A percentile compares a stretch with the other conserved stretches of the same genome.
These are phyloP conservation scores for Caerostris extrusa DNA, from an alignment of 1,140 invertebrate species.

Conservation along the genomic window DNA sequence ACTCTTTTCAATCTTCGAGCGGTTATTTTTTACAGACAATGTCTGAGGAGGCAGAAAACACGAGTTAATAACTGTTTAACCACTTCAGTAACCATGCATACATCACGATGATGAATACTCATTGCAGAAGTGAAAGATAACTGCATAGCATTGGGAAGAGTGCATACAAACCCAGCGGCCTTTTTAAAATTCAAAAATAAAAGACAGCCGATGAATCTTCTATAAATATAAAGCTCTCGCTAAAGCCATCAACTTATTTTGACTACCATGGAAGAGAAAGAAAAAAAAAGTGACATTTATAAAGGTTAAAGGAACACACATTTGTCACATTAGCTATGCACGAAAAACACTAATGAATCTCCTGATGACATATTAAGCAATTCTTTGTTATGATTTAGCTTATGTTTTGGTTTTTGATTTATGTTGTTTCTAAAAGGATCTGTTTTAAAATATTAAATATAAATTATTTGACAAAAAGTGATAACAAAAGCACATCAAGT, in stretches of 20 bases:
- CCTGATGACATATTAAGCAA: too few species aligned
- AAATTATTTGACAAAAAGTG: background rate
- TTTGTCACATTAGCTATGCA: background rate
- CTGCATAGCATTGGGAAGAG: too few species aligned
- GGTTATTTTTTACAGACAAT: background rate
- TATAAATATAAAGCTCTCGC: background rate
- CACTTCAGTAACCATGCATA: background rate
- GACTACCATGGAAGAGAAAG: background rate
- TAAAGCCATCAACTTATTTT: background rate
- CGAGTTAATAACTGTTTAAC: constrained; percentile 15
- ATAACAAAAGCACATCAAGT: too few species aligned
- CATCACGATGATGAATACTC: background rate
- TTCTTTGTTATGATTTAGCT: too few species aligned
- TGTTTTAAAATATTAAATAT: too few species aligned
- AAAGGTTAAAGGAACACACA: background rate
- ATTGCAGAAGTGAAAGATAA: too few species aligned
- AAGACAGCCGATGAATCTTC: background rate
- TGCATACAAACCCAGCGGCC: background rate
- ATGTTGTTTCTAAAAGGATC: background rate
- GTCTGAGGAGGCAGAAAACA: background rate
- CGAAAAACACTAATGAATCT: too few species aligned
- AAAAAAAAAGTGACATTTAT: background rate
- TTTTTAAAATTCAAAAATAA: background rate
- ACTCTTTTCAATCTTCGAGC: background rate
- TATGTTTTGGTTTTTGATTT: too few species aligned